phyloP scores from a whole-genome alignment of 2,888 invertebrate genomes.

The Platypus cylindrus region DNA sequence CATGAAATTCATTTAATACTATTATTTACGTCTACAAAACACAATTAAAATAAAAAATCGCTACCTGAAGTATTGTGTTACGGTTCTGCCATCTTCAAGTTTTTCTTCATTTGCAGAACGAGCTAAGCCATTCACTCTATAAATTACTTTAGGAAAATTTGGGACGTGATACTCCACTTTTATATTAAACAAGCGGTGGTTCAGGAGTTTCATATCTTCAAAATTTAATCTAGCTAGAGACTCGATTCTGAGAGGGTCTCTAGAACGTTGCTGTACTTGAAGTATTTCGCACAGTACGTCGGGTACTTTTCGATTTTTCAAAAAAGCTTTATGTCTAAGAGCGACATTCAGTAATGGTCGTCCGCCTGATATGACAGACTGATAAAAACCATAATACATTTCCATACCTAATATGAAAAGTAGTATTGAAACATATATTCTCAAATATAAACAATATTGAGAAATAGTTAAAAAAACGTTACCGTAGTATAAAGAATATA shows the following conservation, averaged over 20 bases:
- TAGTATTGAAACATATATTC: not conserved
- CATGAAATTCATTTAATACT: too few species aligned
- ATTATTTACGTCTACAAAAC: too few species aligned
- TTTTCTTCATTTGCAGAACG: not conserved
- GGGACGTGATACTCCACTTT: slow-evolving; percentile 4
- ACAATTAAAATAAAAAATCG: not conserved
- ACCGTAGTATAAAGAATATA: not conserved
- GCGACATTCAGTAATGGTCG: slow-evolving; percentile 84
- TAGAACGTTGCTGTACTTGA: too few species aligned
- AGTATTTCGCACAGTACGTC: slow-evolving; percentile 21
- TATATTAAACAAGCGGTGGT: slow-evolving; percentile 1
- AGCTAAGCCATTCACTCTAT: slow-evolving; percentile 4
- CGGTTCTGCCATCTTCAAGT: slow-evolving; percentile 1
- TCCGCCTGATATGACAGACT: slow-evolving; percentile 82
- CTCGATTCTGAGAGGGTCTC: not conserved
- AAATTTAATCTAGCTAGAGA: not conserved
- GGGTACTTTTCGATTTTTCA: slow-evolving; percentile 40
- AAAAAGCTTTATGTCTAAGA: slow-evolving; percentile 70
- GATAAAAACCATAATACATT: slow-evolving; percentile 88
- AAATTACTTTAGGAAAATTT: slow-evolving; percentile 3
- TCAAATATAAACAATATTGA: not conserved
- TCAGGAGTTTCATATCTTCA: not conserved
- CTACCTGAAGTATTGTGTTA: slow-evolving; percentile 5
- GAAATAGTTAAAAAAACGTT: too few species aligned
- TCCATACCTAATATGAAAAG: slow-evolving; percentile 49